Percentiles rank a stretch among this genome's conserved stretches.
These are phyloP conservation scores for Caenorhabditis sp. DNA, from an alignment of 2,888 invertebrate species.

Conservation along the genomic window DNA sequence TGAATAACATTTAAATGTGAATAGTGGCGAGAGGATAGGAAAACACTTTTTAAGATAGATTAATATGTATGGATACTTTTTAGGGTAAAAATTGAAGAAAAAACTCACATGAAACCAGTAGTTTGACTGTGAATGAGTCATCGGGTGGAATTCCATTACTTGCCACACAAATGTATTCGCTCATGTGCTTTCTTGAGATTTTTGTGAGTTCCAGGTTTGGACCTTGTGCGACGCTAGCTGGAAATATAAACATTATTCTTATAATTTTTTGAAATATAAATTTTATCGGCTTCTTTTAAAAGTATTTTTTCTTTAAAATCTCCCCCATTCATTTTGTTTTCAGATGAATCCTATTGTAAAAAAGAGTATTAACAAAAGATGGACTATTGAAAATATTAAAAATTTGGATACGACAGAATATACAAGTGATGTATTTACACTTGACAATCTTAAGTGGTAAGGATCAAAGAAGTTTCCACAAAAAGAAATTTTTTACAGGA, in stretches of 20 bases:
- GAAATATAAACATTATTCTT: conserved; percentile 26
- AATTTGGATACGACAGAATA: too few relatives aligned
- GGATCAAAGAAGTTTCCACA: neutral
- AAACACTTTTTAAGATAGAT: too few relatives aligned
- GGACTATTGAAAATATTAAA: too few relatives aligned
- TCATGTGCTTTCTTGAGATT: conserved; percentile 69
- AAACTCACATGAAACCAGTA: conserved; percentile 69
- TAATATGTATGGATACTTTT: too few relatives aligned
- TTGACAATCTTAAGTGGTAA: too few relatives aligned
- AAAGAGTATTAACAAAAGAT: neutral
- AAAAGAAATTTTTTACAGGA: neutral
- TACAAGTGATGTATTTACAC: too few relatives aligned
- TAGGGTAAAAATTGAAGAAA: neutral
- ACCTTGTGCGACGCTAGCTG: conserved; percentile 68
- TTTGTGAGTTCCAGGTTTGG: conserved; percentile 60
- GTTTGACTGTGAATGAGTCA: conserved; percentile 69
- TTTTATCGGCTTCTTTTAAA: too few relatives aligned
- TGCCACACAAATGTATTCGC: conserved; percentile 70
- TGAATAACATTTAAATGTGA: too few relatives aligned
- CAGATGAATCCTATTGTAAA: conserved; percentile 1
- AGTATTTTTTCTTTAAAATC: too few relatives aligned
- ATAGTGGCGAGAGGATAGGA: too few relatives aligned
- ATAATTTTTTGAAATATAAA: too few relatives aligned
- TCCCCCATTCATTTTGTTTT: too few relatives aligned
- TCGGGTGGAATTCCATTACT: conserved; percentile 70